phyloP scores from a whole-genome alignment of 2,797 vertebrate genomes.

The Enteromius unitaeniatus region DNA sequence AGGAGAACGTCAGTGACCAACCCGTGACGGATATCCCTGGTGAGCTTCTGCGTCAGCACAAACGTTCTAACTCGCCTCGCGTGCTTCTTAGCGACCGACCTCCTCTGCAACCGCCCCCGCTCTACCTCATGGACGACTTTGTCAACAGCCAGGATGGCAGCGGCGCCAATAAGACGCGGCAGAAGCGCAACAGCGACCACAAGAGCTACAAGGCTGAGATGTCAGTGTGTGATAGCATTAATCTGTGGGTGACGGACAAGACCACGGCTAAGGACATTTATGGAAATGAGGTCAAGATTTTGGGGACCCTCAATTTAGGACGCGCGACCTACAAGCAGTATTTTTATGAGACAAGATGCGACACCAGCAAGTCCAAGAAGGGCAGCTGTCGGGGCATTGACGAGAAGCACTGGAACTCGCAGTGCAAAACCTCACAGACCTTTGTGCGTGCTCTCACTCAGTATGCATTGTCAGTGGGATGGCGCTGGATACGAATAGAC shows the following conservation, averaged over 20 bases:
- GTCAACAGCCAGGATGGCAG: slow-evolving; percentile 69
- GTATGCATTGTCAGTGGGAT: slow-evolving; percentile 82
- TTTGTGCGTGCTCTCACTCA: slow-evolving; percentile 92
- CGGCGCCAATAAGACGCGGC: slow-evolving; percentile 83
- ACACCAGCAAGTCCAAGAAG: slow-evolving; percentile 82
- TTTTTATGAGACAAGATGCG: slow-evolving; percentile 95
- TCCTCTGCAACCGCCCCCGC: slow-evolving; percentile 88
- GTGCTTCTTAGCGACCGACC: slow-evolving; percentile 91
- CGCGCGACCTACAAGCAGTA: slow-evolving; percentile 88
- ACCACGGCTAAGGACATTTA: slow-evolving; percentile 87
- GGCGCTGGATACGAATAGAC: slow-evolving; percentile 98
- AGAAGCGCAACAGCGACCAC: slow-evolving; percentile 89
- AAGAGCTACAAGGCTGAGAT: slow-evolving; percentile 93
- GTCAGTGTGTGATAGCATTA: slow-evolving; percentile 95
- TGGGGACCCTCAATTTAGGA: slow-evolving; percentile 85
- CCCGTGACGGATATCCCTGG: slow-evolving; percentile 80
- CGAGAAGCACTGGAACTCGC: slow-evolving; percentile 98
- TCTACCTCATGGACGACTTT: slow-evolving; percentile 91
- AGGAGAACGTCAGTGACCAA: slow-evolving; percentile 73
- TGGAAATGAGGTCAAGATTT: slow-evolving; percentile 85
- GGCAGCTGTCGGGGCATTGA: slow-evolving; percentile 95
- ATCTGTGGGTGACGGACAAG: slow-evolving; percentile 93
- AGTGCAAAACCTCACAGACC: slow-evolving; percentile 96
- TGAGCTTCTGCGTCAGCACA: slow-evolving; percentile 89
- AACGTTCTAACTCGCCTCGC: slow-evolving; percentile 90